Base-by-base conservation (phyloP, 2,113 vertebrate genomes). In the Salvelinus namaycush region DNA sequence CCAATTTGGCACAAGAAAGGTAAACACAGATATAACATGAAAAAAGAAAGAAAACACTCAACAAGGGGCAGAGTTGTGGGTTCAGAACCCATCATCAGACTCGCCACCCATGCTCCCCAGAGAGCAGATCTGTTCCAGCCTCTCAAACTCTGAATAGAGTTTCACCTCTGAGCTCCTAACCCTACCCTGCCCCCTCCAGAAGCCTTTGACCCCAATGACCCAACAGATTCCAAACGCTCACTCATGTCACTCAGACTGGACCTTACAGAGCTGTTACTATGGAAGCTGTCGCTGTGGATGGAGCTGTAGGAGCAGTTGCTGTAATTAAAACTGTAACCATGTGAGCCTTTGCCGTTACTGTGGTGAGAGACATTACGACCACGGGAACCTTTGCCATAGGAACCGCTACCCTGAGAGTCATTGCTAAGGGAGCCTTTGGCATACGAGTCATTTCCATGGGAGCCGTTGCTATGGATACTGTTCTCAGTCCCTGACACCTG, bases 161-260 rank as follows among this genome's bases (percentile, higher is more conserved):
- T 67, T 29, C 24, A 26, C 27, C 13, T 4, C 54, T n/a, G 82
- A 86, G 27, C 39, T 44, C 39, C 39, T 44, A 9, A 44, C 39
- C 39, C 39, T 44, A 44, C 66, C 68, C 39, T 44, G 39, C 2
- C 9, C 9, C 11, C 39, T 44, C 39, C 39, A 44, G 9, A 44
- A 44, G 39, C 39, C 9, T 44, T 44, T 9, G 9, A 44, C 8
- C 39, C 39, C 0, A 20, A 13, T 16, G 85, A 89, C 27, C 54
- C 74, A 44, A 44, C 59, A 75, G 73, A 39, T 86, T 90, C 72
- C 78, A 87, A 2, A 69, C 75, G 44, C 74, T 44, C 39, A 44
- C 39, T 44, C 39, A 9, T 44, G 39, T 90, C 88, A 79, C 89
- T 81, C 5, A 82, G 16, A 48, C 84, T 87, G 1, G 82, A 88